Evolutionary conservation across 2,113 vertebrate species (phyloP).

Genomic region (Furnarius figulus): DNA sequence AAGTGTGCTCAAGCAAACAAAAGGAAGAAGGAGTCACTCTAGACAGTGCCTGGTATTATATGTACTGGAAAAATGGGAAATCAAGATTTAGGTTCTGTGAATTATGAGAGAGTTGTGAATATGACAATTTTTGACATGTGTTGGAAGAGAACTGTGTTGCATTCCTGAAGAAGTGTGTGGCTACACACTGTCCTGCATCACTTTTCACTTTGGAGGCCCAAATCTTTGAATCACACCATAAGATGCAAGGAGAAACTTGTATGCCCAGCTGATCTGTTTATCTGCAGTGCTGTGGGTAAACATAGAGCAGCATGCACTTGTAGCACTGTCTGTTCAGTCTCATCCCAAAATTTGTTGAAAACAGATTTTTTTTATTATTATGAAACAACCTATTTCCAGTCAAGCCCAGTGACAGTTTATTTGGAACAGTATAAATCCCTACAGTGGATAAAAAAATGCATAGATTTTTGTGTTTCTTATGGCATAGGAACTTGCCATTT

Average conservation of each 20-base stretch:
- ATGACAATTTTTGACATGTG: background rate
- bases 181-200: background rate
- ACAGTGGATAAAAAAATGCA: background rate
- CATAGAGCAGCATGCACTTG: background rate
- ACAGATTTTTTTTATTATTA: rapidly evolving
- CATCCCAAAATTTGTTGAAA: background rate
- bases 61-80: background rate
- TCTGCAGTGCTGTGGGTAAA: background rate
- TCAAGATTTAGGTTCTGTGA: too few species aligned
- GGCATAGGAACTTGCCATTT: background rate
- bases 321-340: background rate
- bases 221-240: too few species aligned
- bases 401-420: background rate
- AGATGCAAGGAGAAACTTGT: background rate
- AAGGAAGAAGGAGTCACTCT: background rate
- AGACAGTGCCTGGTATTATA: background rate
- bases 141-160: background rate
- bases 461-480: background rate
- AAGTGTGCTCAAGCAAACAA: background rate
- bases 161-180: background rate
- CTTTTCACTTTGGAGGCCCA: background rate
- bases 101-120: background rate
- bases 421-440: background rate
- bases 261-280: background rate
- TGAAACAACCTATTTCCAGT: background rate